Conservation (phyloP, 2,797 vertebrate species). For the Loris lydekkerianus region DNA sequence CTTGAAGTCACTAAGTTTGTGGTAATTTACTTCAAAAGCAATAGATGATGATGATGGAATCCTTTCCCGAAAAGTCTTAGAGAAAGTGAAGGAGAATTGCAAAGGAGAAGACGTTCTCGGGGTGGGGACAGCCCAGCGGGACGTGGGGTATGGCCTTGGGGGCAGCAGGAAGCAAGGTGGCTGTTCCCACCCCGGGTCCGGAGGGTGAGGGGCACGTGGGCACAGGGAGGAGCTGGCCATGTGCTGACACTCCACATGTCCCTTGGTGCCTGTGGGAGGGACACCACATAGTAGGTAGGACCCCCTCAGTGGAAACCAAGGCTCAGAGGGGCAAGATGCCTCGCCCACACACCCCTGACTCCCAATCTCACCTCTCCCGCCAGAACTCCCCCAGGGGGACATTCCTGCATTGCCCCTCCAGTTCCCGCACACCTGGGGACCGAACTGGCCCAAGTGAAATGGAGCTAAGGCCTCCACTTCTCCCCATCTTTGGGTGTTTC, state of each 20-base stretch:
- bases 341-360: not conserved
- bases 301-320: not conserved
- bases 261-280: not conserved
- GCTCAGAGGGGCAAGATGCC: not conserved
- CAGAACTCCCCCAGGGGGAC: not conserved
- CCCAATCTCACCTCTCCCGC: not conserved
- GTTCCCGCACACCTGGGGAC: not conserved
- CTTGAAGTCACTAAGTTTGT: not conserved
- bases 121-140: not conserved
- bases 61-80: not conserved
- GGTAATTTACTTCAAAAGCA: not conserved
- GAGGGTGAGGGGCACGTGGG: not conserved
- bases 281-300: not conserved
- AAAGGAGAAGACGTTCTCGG: not conserved
- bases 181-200: not conserved
- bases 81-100: not conserved
- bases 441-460: not conserved
- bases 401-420: not conserved
- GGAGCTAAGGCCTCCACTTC: not conserved
- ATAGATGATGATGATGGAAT: not conserved
- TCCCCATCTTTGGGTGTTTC: not conserved
- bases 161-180: not conserved
- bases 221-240: not conserved
- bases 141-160: too few relatives aligned
- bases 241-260: not conserved